A percentile compares a stretch with the other conserved stretches of the same genome.
Evolutionary conservation across 2,888 invertebrate genomes (phyloP).

Genomic region (Steinernema carpocapsae): DNA sequence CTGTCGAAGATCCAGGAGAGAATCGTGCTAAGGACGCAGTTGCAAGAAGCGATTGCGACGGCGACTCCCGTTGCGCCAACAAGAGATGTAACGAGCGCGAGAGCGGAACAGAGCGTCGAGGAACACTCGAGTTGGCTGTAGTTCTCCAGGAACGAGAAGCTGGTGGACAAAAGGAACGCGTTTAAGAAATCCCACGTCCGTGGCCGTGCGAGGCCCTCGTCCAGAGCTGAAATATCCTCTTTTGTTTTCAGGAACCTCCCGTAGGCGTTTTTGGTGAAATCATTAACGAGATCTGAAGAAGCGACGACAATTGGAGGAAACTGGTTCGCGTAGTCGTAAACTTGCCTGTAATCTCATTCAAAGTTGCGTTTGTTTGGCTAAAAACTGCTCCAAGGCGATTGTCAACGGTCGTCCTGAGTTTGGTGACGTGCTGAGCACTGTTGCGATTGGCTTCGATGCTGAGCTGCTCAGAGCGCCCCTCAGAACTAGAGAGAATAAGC

Average conservation of each 20-base stretch:
- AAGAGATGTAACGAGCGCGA: neutral
- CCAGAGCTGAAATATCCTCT: neutral
- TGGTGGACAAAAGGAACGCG: neutral
- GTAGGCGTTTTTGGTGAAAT: constrained; percentile 5
- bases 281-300: neutral
- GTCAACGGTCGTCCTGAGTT: neutral
- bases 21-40: neutral
- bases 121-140: constrained; percentile 2
- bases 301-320: neutral
- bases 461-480: constrained; percentile 13
- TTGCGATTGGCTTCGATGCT: neutral
- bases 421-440: neutral
- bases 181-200: neutral
- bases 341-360: neutral
- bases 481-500: neutral
- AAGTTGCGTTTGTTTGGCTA: constrained; percentile 1
- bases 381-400: neutral
- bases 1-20: constrained; percentile 15
- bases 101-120: neutral
- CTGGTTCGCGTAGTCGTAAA: neutral
- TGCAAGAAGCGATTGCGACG: constrained; percentile 3
- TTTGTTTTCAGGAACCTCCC: neutral
- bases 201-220: neutral
- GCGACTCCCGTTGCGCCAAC: neutral
- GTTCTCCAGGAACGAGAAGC: constrained; percentile 11